Percentiles rank a stretch among this genome's conserved stretches.
Evolutionary conservation across 2,113 vertebrate species (phyloP).

Genomic region (Aspiorhynchus laticeps): DNA sequence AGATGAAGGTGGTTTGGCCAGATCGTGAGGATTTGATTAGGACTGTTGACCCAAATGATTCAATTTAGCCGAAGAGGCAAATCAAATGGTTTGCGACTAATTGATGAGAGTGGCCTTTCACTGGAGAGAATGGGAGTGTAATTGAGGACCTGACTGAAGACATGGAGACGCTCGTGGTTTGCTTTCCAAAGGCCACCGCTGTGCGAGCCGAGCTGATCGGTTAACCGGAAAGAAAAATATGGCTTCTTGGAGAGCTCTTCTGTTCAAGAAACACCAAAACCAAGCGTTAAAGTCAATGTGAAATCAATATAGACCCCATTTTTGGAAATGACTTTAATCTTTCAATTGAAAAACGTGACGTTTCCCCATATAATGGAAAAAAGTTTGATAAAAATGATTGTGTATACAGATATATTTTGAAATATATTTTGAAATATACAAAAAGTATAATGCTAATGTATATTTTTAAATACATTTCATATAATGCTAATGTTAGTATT

Average conservation of each 20-base stretch:
- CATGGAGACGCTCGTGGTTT: not conserved
- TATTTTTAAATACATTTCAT: too few relatives aligned
- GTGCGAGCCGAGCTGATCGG: not conserved
- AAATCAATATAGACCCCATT: not conserved
- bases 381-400: too few relatives aligned
- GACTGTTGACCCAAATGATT: constrained; percentile 35
- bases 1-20: constrained; percentile 15
- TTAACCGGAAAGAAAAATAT: not conserved
- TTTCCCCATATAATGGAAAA: not conserved
- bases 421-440: too few relatives aligned
- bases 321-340: not conserved
- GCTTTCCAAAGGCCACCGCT: constrained; percentile 20
- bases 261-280: not conserved
- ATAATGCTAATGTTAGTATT: too few relatives aligned
- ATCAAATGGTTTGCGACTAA: constrained; percentile 19
- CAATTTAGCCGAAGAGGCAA: constrained; percentile 43
- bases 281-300: not conserved
- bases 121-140: constrained; percentile 17
- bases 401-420: too few relatives aligned
- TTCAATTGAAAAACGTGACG: not conserved
- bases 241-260: not conserved
- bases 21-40: constrained; percentile 33
- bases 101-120: constrained; percentile 54
- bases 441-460: too few relatives aligned
- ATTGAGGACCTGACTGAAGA: constrained; percentile 32